Evolutionary conservation across 2,113 vertebrate species (phyloP).

Genomic region (Phylloscopus trochilus): DNA sequence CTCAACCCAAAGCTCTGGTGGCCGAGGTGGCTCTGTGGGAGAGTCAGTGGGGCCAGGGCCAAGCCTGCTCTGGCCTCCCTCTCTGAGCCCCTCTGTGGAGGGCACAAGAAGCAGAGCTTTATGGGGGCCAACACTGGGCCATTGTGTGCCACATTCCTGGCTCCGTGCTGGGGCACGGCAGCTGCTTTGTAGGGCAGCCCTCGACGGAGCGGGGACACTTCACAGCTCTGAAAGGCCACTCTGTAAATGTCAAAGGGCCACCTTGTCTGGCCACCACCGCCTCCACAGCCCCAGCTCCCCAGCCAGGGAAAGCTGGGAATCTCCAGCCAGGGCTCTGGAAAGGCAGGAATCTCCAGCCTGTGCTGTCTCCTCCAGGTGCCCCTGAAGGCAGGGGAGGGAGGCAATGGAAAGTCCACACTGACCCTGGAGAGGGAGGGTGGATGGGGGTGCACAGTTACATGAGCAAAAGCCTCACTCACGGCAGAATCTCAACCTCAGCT

Average conservation of each 20-base stretch:
- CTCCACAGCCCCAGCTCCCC: background rate
- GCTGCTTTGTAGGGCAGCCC: constrained; percentile 52
- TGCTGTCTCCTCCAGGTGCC: background rate
- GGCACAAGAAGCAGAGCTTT: constrained; percentile 69
- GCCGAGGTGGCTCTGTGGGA: background rate
- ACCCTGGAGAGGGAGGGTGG: background rate
- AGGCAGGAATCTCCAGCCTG: background rate
- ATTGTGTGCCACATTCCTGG: constrained; percentile 71
- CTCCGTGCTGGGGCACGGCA: constrained; percentile 21
- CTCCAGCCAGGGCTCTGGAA: background rate
- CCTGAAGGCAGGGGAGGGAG: background rate
- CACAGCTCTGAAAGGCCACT: constrained; percentile 56
- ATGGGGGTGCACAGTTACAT: background rate
- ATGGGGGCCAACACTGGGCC: constrained; percentile 69
- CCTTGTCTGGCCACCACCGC: background rate
- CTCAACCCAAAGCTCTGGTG: background rate
- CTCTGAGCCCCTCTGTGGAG: constrained; percentile 62
- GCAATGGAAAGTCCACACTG: rapidly evolving
- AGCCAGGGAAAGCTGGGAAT: background rate
- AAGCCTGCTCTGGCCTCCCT: background rate
- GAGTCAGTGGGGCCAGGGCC: background rate
- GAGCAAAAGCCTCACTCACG: background rate
- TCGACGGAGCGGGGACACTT: constrained; percentile 33
- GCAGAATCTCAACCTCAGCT: background rate
- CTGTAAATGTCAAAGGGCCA: constrained; percentile 66